Evolutionary conservation across 2,888 invertebrate species (phyloP), one percentile per base, ranked within the genome.

Genomic region (Nycteola revayana): DNA sequence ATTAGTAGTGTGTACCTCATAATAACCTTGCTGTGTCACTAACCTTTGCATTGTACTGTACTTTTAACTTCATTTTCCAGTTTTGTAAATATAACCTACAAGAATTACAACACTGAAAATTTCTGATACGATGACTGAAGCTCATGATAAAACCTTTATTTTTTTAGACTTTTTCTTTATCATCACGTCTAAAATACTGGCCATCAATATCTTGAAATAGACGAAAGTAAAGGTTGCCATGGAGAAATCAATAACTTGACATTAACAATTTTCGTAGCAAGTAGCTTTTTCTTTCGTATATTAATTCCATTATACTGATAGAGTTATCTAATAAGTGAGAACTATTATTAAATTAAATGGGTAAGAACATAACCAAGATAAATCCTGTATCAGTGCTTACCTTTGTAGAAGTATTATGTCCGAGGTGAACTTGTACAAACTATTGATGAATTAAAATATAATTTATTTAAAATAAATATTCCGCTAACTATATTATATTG

Each of bases 11-110:
- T n/a, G n/a, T n/a, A n/a, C n/a, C n/a, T n/a, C n/a, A n/a, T 36
- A 27, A 49, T 38, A 52, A 34, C 29, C 25, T 25, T 21, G 26
- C 21, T 36, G 37, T 11, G 23, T 11, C 10, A 25, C 24, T 74
- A 80, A 85, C 83, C 83, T 81, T 73, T 10, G 75, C 73, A 60
- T 76, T 77, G 27, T 65, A 60, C 59, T 83, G 68, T 42, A 72
- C 55, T 63, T 54, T 80, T 65, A 77, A 72, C 72, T 85, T 84
- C 83, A 85, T 83, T 49, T 44, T 57, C 37, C 43, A 51, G 64
- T 45, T 36, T 10, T 14, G 31, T 21, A 21, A 21, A 21, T 55
- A 47, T 67, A 75, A 73, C 76, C 75, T 77, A 75, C 38, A 75
- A 71, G 56, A 48, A 51, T 38, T 44, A 35, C 40, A 36, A 25